A percentile compares a stretch with the other conserved stretches of the same genome.
Evolutionary conservation across 37 sponge, comb jelly and placozoan species (phyloP).

Genomic region (Beroe ovata): DNA sequence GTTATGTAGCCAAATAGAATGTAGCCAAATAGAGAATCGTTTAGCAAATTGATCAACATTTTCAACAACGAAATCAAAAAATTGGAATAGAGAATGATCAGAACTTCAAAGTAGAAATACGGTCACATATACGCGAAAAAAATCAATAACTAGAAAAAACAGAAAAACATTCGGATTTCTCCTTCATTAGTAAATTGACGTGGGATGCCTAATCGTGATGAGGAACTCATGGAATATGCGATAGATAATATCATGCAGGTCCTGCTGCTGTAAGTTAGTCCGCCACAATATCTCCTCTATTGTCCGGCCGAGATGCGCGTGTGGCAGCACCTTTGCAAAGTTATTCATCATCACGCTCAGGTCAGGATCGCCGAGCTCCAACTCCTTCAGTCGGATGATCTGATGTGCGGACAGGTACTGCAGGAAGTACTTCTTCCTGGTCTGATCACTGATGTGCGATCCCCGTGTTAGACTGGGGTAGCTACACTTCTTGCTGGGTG

Average conservation of each 20-base stretch:
- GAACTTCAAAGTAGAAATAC: too few relatives aligned
- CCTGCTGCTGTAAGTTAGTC: constrained; percentile 45
- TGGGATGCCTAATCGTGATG: constrained; percentile 43
- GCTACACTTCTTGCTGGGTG: constrained; percentile 30
- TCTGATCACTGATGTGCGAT: neutral
- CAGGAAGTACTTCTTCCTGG: neutral
- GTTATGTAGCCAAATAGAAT: too few relatives aligned
- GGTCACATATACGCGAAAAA: too few relatives aligned
- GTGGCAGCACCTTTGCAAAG: constrained; percentile 63
- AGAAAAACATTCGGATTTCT: too few relatives aligned
- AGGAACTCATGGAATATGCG: constrained; percentile 25
- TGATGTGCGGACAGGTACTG: constrained; percentile 47
- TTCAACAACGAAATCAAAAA: too few relatives aligned
- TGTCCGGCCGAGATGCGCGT: constrained; percentile 26
- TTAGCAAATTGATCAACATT: too few relatives aligned
- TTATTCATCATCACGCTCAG: neutral
- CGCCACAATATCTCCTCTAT: constrained; percentile 48
- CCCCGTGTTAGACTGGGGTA: constrained; percentile 46
- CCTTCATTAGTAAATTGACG: constrained; percentile 12
- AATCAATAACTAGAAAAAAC: too few relatives aligned
- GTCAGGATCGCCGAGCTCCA: neutral
- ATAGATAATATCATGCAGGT: constrained; percentile 57
- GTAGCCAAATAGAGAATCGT: too few relatives aligned
- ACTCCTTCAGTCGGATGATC: neutral
- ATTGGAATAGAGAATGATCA: too few relatives aligned